Evolutionary conservation across 2,113 vertebrate genomes (phyloP).

Genomic region (Ginglymostoma cirratum): DNA sequence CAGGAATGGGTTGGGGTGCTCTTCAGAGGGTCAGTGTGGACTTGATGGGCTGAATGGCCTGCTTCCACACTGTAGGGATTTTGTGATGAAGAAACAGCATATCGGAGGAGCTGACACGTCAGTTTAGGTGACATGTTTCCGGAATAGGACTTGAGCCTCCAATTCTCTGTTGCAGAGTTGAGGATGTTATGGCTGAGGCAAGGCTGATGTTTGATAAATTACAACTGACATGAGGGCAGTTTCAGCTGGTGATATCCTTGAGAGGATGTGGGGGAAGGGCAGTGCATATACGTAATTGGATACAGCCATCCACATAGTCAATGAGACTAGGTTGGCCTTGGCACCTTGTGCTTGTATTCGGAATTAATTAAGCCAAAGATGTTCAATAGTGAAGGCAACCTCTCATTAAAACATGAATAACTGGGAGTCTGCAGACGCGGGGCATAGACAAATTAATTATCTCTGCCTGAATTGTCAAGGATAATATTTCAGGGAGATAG

Average conservation of each 20-base stretch:
- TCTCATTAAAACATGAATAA: constrained; percentile 6
- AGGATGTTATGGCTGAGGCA: background rate
- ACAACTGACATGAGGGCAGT: background rate
- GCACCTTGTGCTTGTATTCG: background rate
- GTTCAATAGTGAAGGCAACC: background rate
- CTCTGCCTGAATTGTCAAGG: background rate
- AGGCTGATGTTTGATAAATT: background rate
- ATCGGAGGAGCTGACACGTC: background rate
- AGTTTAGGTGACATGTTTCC: background rate
- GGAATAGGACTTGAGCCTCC: background rate
- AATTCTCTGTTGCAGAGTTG: background rate
- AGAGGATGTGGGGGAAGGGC: background rate
- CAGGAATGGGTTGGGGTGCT: too few relatives aligned
- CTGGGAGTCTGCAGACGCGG: background rate
- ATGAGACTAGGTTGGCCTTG: background rate
- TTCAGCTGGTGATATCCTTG: background rate
- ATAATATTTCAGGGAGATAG: background rate
- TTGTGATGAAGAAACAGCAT: background rate
- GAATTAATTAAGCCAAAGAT: constrained; percentile 28
- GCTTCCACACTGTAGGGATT: too few relatives aligned
- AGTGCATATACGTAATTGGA: background rate
- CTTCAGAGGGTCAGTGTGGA: too few relatives aligned
- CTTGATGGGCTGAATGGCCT: too few relatives aligned
- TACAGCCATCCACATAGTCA: background rate
- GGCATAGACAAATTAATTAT: constrained; percentile 17